Evolutionary conservation across 2,888 invertebrate species (phyloP), one percentile per base, ranked within the genome.

Genomic region (Ischnus inquisitorius): DNA sequence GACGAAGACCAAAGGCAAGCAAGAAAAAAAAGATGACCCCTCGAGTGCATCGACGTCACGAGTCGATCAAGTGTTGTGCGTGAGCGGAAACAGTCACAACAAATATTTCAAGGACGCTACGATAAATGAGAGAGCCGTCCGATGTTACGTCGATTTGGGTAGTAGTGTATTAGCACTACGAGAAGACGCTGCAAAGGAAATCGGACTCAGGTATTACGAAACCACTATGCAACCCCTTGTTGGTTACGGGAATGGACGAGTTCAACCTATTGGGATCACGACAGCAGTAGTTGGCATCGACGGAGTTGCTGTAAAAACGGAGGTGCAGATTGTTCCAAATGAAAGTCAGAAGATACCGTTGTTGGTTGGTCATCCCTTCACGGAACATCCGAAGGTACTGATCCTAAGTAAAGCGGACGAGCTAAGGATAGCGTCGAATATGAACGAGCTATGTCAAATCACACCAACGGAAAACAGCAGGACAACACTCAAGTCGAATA

Each of bases 291-390:
- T 54, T 54, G 19, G 10, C 2, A 54, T 54, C 19, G 54, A 54
- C 54, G 54, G 19, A 22, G 54, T 54, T 19, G 54, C 54, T 10
- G 12, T 54, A 19, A 54, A 54, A 54, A 54, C 54, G 10, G 54
- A 22, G 10, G 54, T 54, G 19, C 54, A 22, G 54, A 54, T 88
- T 6, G 88, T 87, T 43, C 88, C 85, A 5, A 83, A 84, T 3
- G 74, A 83, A 5, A 74, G 60, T 8, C 88, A 88, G 78, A 68
- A 71, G 51, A 83, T 87, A 34, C 77, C 86, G 2, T 67, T 88
- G 14, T 28, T 88, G 60, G 79, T 89, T 12, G 87, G 87, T 4
- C 88, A 89, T 76, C 86, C 86, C 12, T 89, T 82, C 54, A 88
- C 88, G 8, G 87, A 88, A 60, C 83, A 88, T 57, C 57, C 75